Evolutionary conservation across 2,888 invertebrate genomes (phyloP), one percentile per base, ranked within the genome.

Genomic region (Caradrina clavipalpis): DNA sequence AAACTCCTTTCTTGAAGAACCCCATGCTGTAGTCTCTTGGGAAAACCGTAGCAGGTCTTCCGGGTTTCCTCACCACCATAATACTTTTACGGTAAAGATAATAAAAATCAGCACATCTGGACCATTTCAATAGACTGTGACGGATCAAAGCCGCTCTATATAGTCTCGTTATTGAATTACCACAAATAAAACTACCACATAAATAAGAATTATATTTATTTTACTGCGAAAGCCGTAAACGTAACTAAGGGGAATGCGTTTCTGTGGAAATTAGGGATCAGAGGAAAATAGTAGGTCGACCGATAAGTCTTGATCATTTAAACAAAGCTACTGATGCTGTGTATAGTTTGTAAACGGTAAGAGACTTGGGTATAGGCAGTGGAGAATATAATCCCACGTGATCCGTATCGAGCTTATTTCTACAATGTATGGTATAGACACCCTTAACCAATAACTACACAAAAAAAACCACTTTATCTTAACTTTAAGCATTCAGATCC

Each of bases 91-190:
- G 26, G 45, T 1, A 2, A n/a, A 2, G 5, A 31, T 57, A 76
- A 76, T 82, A 81, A 83, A 50, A 73, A 70, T 61, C 69, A 57
- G 51, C 61, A 50, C 81, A 74, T 83, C 76, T 81, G 79, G 59
- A 26, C n/a, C 45, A n/a, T 26, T 54, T 76, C 42, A 64, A 58
- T 53, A 50, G 22, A 70, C 35, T 69, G 39, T 17, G 11, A 19
- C 31, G 54, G 31, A 62, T 58, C 39, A 50, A 56, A 61, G 15
- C 47, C 21, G n/a, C 17, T n/a, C 22, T 35, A 42, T 17, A 53
- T 17, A 45, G 13, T 42, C 8, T 35, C 66, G 54, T 59, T 65
- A 83, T 81, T 60, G 47, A 57, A 57, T 74, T 66, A 70, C 26
- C 8, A 66, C 31, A 59, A 76, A 78, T 65, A 78, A 78, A 69